phyloP scores from a whole-genome alignment of 1,140 invertebrate species.

The Heliconius hermathena region DNA sequence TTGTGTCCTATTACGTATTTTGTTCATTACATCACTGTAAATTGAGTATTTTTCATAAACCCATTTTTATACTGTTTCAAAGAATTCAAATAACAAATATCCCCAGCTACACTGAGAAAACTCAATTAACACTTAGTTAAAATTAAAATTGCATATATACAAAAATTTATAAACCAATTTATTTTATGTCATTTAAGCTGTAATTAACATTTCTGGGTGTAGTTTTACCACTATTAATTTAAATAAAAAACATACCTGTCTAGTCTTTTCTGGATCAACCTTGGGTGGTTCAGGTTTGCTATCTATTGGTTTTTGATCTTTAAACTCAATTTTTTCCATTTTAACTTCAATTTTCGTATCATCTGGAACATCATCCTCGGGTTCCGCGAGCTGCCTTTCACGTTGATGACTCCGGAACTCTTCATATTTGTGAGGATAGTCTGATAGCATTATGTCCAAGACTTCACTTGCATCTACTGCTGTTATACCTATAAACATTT shows the following conservation, averaged over 20 bases:
- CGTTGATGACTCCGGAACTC: constrained; percentile 93
- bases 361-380: constrained; percentile 54
- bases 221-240: neutral
- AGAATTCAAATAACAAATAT: too few relatives aligned
- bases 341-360: constrained; percentile 63
- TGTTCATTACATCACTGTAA: too few relatives aligned
- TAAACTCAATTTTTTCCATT: constrained; percentile 52
- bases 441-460: constrained; percentile 95
- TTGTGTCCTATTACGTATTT: too few relatives aligned
- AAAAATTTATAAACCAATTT: too few relatives aligned
- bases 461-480: constrained; percentile 95
- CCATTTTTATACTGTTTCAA: too few relatives aligned
- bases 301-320: constrained; percentile 53
- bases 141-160: too few relatives aligned
- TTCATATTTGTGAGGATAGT: constrained; percentile 97
- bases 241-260: constrained; percentile 55
- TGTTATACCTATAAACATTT: constrained; percentile 87
- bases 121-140: too few relatives aligned
- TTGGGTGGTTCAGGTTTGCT: constrained; percentile 66
- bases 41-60: too few relatives aligned
- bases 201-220: too few relatives aligned
- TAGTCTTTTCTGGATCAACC: constrained; percentile 68
- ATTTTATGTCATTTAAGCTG: too few relatives aligned
- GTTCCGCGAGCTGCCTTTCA: constrained; percentile 86
- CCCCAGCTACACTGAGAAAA: too few relatives aligned